Conservation (phyloP, 2,113 vertebrate genomes). For the Aramus guarauna region DNA sequence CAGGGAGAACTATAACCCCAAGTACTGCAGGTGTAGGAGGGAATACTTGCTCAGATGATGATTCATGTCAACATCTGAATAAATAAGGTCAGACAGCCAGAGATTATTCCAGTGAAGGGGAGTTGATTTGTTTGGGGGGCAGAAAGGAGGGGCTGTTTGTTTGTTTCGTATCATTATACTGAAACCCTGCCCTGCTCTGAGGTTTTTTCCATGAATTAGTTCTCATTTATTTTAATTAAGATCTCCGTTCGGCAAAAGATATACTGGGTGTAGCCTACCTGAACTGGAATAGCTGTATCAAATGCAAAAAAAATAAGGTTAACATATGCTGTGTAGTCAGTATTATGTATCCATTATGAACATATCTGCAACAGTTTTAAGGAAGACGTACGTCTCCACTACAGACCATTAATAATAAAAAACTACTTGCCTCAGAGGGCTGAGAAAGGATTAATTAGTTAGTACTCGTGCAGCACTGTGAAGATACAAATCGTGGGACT, state of each 20-base stretch:
- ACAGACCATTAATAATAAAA: conserved; percentile 32
- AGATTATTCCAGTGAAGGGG: conserved; percentile 37
- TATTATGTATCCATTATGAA: background rate
- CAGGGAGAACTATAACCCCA: conserved; percentile 45
- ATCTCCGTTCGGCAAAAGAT: background rate
- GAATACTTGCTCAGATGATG: conserved; percentile 52
- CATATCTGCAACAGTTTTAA: background rate
- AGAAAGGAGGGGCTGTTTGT: conserved; percentile 32
- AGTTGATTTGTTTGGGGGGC: conserved; percentile 19
- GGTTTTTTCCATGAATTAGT: background rate
- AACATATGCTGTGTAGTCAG: background rate
- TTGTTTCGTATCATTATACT: background rate
- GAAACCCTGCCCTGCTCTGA: background rate
- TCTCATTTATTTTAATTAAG: conserved; percentile 43
- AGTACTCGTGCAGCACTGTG: conserved; percentile 24
- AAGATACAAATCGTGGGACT: conserved; percentile 15
- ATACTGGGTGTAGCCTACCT: background rate
- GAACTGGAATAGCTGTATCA: background rate
- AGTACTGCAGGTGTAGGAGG: conserved; percentile 58
- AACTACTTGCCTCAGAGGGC: background rate
- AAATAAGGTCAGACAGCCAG: conserved; percentile 58
- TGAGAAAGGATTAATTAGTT: conserved; percentile 50
- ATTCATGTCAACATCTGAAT: conserved; percentile 62
- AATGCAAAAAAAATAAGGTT: background rate
- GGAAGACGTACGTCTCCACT: background rate